Conservation (phyloP, 2,888 invertebrate species). For the Epirrita christyi region DNA sequence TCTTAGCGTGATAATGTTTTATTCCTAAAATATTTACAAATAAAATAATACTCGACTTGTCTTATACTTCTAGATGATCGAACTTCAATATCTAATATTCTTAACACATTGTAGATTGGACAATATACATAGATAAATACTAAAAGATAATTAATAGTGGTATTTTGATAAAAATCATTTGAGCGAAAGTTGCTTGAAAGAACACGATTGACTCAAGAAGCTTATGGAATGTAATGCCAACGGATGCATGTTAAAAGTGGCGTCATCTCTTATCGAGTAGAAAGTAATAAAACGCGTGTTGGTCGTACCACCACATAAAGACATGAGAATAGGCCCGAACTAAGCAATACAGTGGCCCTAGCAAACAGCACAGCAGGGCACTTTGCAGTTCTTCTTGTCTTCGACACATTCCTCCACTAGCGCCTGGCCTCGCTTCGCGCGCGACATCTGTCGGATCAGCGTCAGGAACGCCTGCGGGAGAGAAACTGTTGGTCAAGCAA, state of each 20-base stretch:
- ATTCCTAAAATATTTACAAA: constrained; percentile 33
- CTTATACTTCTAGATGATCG: constrained; percentile 1
- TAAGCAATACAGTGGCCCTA: constrained; percentile 34
- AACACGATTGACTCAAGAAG: too few species aligned
- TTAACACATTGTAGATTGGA: constrained; percentile 21
- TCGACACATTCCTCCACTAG: constrained; percentile 41
- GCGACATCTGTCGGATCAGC: constrained; percentile 70
- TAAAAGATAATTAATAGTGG: too few species aligned
- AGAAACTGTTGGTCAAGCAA: not conserved
- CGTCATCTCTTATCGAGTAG: not conserved
- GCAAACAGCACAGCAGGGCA: constrained; percentile 58
- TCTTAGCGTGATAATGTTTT: constrained; percentile 22
- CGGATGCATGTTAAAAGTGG: too few species aligned
- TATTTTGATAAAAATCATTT: too few species aligned
- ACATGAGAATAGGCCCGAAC: too few species aligned
- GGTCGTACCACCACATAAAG: too few species aligned
- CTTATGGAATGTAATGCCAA: too few species aligned
- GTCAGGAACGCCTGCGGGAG: constrained; percentile 69
- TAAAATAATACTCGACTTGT: constrained; percentile 30
- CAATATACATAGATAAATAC: constrained; percentile 4
- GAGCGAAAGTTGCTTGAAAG: too few species aligned
- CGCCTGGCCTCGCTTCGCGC: constrained; percentile 61
- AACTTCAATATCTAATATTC: constrained; percentile 10
- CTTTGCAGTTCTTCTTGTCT: constrained; percentile 40
- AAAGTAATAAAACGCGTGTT: too few species aligned